These are phyloP conservation scores for Salvelinus sp. DNA, from an alignment of 2,113 vertebrate genomes.

Conservation along the genomic window DNA sequence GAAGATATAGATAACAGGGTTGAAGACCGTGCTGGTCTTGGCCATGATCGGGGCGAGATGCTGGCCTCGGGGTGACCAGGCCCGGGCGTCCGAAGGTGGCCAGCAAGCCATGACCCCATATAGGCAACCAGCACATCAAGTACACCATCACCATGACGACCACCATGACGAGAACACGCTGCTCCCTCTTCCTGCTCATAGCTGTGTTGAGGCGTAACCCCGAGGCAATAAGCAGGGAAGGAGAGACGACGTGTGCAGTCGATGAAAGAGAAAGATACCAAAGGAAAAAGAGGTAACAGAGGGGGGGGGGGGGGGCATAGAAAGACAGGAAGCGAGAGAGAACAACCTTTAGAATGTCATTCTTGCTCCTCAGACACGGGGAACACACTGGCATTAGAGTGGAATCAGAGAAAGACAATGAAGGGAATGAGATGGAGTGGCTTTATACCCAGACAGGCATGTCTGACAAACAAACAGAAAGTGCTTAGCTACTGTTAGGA, in stretches of 20 bases:
- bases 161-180: constrained; percentile 74
- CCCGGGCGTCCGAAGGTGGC: constrained; percentile 74
- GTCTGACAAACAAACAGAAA: background rate
- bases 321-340: background rate
- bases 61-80: constrained; percentile 70
- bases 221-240: background rate
- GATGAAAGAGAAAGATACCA: background rate
- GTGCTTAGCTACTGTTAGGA: background rate
- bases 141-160: constrained; percentile 78
- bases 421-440: background rate
- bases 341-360: background rate
- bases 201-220: constrained; percentile 47
- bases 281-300: background rate
- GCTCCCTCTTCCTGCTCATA: constrained; percentile 66
- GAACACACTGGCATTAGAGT: background rate
- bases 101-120: constrained; percentile 75
- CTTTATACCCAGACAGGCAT: background rate
- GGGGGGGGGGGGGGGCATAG: background rate
- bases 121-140: constrained; percentile 80
- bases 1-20: constrained; percentile 79
- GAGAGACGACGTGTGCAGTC: background rate
- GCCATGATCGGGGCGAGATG: constrained; percentile 77
- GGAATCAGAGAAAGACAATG: background rate
- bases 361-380: background rate
- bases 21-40: constrained; percentile 78